Evolutionary conservation across 37 sponge, comb jelly and placozoan genomes (phyloP).

Genomic region (Chondrilla cf. caribensis): DNA sequence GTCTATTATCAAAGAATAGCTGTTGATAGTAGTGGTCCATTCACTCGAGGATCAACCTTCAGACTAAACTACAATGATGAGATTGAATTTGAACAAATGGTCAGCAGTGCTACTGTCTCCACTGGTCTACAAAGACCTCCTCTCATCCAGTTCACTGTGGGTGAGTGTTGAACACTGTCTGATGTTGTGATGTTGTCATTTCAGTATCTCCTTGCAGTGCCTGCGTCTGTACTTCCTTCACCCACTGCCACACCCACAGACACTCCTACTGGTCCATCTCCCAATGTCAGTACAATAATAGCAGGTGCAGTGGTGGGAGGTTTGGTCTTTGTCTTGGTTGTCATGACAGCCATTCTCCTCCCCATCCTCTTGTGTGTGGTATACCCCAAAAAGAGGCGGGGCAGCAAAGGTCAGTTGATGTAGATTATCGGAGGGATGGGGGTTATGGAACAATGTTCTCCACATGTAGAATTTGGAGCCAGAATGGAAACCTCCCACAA

Average conservation of each 20-base stretch:
- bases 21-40: no score
- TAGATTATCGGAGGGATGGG: neutral
- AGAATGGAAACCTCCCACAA: no score
- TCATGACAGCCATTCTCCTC: neutral
- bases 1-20: no score
- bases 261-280: neutral
- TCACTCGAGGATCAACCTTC: no score
- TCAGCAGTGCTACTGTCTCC: no score
- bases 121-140: neutral
- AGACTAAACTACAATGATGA: no score
- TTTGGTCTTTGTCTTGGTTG: neutral
- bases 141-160: slow-evolving; percentile 1
- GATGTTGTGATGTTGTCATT: neutral
- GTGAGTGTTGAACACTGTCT: neutral
- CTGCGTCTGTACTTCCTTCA: neutral
- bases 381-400: neutral
- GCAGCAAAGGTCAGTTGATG: no score
- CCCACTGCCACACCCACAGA: neutral
- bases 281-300: neutral
- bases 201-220: neutral
- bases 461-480: no score
- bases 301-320: neutral
- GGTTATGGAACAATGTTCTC: no score
- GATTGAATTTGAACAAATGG: no score
- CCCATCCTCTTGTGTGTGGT: neutral